Evolutionary conservation across 2,797 vertebrate species (phyloP), one percentile per base, ranked within the genome.

Genomic region (Acestrorhynchus altus): DNA sequence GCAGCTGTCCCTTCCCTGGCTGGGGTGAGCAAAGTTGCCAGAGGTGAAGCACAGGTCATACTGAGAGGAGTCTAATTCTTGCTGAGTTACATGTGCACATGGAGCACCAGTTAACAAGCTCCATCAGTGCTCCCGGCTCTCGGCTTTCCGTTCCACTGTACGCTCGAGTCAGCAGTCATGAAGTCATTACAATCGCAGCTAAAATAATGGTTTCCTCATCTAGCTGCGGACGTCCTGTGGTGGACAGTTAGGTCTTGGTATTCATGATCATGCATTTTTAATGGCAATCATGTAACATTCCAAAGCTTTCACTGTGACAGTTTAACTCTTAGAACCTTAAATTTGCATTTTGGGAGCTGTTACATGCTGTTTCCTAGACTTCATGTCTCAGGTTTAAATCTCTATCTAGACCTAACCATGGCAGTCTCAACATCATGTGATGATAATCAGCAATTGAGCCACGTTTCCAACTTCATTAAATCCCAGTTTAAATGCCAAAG

Each of bases 31-130:
- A 20, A n/a, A 22, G 26, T 26, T 51, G 22, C 65, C 47, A 66
- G 51, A 44, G 63, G 63, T 57, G 51, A 76, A 59, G 40, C 31
- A 46, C 22, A 54, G 69, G 69, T 57, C 69, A 42, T 44, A 57
- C 31, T 22, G n/a, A 39, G 49, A 39, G 4, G 18, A n/a, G 67
- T 40, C 28, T n/a, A 49, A 39, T 22, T 66, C 42, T 47, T 46
- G 13, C 65, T 28, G 15, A 67, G 46, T 13, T 64, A 67, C 24
- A 51, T 1, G 8, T 20, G 20, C 22, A 44, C 20, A 46, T 5
- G 9, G 8, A 15, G 13, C 13, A 46, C 1, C 63, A 10, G 6
- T 46, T 16, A 46, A 10, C 31, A 65, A 24, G 40, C 35, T 12
- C 63, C 9, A 22, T 4, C 20, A 31, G 46, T 24, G 10, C 44